These are phyloP conservation scores for Sesamia nonagrioides DNA, from an alignment of 1,140 invertebrate species.

Conservation along the genomic window DNA sequence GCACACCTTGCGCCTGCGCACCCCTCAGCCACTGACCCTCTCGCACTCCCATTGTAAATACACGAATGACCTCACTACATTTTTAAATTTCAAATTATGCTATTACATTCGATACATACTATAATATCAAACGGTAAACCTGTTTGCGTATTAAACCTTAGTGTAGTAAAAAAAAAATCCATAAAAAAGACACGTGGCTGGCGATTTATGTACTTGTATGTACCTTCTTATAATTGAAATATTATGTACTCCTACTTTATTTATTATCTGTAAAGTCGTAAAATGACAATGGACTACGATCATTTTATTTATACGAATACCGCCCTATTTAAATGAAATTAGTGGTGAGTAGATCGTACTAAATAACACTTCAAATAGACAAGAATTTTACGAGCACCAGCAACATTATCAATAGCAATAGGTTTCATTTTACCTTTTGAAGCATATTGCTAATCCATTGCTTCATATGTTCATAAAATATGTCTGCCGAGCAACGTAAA, in stretches of 20 bases:
- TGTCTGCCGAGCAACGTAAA: too few species aligned
- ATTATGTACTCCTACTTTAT: neutral
- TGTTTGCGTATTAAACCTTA: slow-evolving; percentile 39
- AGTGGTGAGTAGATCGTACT: neutral
- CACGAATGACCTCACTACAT: slow-evolving; percentile 43
- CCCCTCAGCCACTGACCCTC: slow-evolving; percentile 78
- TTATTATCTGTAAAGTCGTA: slow-evolving; percentile 35
- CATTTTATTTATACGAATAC: neutral
- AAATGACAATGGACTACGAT: slow-evolving; percentile 5
- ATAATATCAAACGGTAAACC: slow-evolving; percentile 28
- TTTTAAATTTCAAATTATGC: slow-evolving; percentile 47
- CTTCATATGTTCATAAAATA: too few species aligned
- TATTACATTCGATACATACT: slow-evolving; percentile 34
- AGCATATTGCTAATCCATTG: too few species aligned
- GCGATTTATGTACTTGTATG: neutral
- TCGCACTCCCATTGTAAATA: slow-evolving; percentile 69
- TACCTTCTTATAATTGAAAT: neutral
- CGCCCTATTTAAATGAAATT: neutral
- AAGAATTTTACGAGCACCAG: too few species aligned
- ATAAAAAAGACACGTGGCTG: slow-evolving; percentile 41
- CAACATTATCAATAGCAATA: too few species aligned
- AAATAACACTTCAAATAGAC: neutral
- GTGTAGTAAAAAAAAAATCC: slow-evolving; percentile 19
- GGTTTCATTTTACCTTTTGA: too few species aligned
- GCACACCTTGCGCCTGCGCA: slow-evolving; percentile 79